Base-by-base conservation (phyloP, 2,888 invertebrate species). In the Imbricaverruca yamaguchii region DNA sequence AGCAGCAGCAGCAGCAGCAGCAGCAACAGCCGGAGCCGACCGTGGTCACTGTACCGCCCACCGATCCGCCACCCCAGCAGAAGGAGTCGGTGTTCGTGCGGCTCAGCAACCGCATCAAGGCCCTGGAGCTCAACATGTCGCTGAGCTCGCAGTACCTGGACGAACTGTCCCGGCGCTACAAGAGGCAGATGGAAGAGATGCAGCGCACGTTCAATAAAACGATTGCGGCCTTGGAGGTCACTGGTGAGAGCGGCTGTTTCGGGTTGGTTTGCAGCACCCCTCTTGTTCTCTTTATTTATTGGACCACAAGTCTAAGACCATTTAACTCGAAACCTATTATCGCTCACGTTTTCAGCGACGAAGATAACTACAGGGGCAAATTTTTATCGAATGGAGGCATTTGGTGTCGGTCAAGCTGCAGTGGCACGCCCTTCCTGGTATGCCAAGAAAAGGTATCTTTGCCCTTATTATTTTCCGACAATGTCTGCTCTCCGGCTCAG, bases 1-100 rank as follows among this genome's bases (percentile, higher is more conserved):
- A 18, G 79, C 69, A 57, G 25, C 81, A 25, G 10, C 79, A 13
- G 21, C 65, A 67, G 61, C 77, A 69, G n/a, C 56, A 25, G 25
- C 55, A 15, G 57, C 80, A 25, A 21, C 59, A n/a, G 10, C 57
- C 61, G 18, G 59, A 56, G 59, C 53, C 83, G 81, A 80, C 83
- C 78, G 55, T 77, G 59, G 81, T 81, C 69, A 79, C 81, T n/a
- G 81, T 74, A 78, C 86, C 89, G 56, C 89, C 87, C 77, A 85
- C 86, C 2, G 86, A 87, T 2, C 85, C 87, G 6, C 85, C 87
- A 10, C 85, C 87, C 3, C 88, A 85, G 82, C 94, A 94, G 86
- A 96, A 96, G 85, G 97, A 98, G 87, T 96, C 96, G 13, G 95
- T 98, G n/a, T 96, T 99, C 87, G 91, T 98, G 86, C 90, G 98